Percentiles rank a stretch among this genome's conserved stretches.
These are phyloP conservation scores for sheep (Ovis aries) DNA, from an alignment of 2,113 vertebrate genomes.

Conservation along the genomic window ARS-UI_Ramb_v3.0 NC_056059.1:112169001-112169500, in stretches of 20 bases:
- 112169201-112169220: not conserved
- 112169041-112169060: not conserved
- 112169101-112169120: not conserved
- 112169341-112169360: not conserved
- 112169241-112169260: not conserved
- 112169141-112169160: not conserved
- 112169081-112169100: not conserved
- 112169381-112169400: not conserved
- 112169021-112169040: not conserved
- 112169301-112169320: not conserved
- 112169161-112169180: not conserved
- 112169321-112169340: not conserved
- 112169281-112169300: not conserved
- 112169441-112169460: accelerated
- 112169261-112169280: not conserved
- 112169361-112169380: not conserved
- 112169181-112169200: not conserved
- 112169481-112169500: not conserved
- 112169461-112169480: not conserved
- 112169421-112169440: not conserved
- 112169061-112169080: not conserved
- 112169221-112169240: not conserved
- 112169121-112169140: not conserved
- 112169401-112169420: not conserved
- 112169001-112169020: too few species aligned